Conservation (phyloP, 2,888 invertebrate species). For the Morinoia aosen region DNA sequence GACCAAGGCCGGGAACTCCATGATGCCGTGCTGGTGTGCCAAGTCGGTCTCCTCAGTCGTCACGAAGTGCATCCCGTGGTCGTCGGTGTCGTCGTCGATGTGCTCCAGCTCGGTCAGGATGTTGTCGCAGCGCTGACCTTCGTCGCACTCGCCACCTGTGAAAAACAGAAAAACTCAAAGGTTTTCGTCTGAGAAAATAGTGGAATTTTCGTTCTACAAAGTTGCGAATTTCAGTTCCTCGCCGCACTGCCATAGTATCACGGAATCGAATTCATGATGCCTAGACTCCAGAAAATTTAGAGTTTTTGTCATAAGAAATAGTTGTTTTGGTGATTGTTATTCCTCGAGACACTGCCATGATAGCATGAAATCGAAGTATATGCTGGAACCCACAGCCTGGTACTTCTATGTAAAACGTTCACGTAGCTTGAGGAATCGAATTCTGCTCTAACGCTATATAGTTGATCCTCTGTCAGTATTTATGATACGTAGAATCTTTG, state of each 20-base stretch:
- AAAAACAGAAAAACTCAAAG: background rate
- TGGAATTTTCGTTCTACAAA: background rate
- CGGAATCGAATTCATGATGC: no score
- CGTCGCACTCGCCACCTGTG: constrained; percentile 70
- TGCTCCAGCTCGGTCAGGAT: constrained; percentile 89
- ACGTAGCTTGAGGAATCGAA: background rate
- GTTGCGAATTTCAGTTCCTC: no score
- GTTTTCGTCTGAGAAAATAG: background rate
- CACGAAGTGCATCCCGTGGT: constrained; percentile 92
- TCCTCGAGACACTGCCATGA: no score
- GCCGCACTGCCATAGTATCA: no score
- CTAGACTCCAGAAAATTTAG: background rate
- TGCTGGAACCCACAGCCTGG: background rate
- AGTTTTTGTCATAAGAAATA: background rate
- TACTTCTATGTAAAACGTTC: background rate
- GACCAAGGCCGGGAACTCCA: constrained; percentile 86
- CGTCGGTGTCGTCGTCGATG: constrained; percentile 93
- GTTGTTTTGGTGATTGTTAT: background rate
- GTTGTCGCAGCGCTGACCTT: constrained; percentile 88
- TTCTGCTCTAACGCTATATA: background rate
- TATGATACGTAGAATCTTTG: background rate
- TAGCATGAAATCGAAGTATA: no score
- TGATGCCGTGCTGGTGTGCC: constrained; percentile 87
- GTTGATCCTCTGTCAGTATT: background rate
- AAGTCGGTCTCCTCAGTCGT: constrained; percentile 87